Evolutionary conservation across 2,113 vertebrate species (phyloP).

Genomic region (Macroglossus sobrinus): DNA sequence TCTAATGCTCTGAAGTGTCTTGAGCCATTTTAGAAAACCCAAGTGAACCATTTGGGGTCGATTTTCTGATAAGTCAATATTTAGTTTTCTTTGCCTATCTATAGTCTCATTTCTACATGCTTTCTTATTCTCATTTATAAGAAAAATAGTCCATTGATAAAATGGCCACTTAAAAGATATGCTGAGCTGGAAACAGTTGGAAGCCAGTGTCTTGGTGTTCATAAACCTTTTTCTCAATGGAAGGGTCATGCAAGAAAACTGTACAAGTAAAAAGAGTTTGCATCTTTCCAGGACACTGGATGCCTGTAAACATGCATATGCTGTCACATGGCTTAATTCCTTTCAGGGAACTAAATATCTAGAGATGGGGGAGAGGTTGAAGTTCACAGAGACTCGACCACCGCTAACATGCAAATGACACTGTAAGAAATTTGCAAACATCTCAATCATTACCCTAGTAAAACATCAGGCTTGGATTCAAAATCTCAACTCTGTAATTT

Average conservation of each 20-base stretch:
- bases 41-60: background rate
- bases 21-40: background rate
- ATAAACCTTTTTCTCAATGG: background rate
- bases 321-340: background rate
- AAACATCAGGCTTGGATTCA: background rate
- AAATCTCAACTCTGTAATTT: background rate
- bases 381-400: background rate
- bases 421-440: background rate
- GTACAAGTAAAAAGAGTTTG: background rate
- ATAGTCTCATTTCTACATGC: background rate
- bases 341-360: background rate
- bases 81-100: background rate
- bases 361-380: background rate
- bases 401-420: background rate
- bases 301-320: background rate
- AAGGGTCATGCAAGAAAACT: background rate
- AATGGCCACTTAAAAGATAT: background rate
- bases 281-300: background rate
- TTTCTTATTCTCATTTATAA: background rate
- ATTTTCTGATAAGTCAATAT: background rate
- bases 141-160: background rate
- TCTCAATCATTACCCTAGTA: background rate
- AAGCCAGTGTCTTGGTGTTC: background rate
- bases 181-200: background rate
- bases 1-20: slow-evolving; percentile 31